Base-by-base conservation (phyloP, 2,113 vertebrate genomes). In the Vimba vimba region DNA sequence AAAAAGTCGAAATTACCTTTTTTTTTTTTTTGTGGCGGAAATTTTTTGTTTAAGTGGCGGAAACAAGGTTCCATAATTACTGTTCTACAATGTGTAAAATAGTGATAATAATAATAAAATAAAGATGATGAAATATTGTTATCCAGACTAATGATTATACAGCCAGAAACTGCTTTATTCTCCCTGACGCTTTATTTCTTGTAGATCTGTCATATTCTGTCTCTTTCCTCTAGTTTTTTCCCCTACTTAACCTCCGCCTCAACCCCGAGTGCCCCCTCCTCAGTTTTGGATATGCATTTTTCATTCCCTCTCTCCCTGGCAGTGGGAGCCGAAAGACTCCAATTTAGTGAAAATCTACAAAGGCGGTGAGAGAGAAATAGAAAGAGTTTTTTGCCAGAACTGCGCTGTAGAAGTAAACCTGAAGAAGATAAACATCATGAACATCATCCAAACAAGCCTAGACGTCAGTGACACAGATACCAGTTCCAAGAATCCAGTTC, bases 401-500 rank as follows among this genome's bases (percentile, higher is more conserved):
- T 52, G 62, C 27, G 60, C 45, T 47, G 62, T 52, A 83, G 50
- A 83, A 73, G 66, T 83, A 83, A 83, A 83, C 68, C 81, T 73
- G 68, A 73, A 52, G 66, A 83, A 73, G 81, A 83, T 83, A 83
- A 83, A 83, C 81, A 83, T 59, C 7, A 39, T 52, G 50, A 83
- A 33, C 33, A 33, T 83, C 59, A 43, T 73, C 66, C 81, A 83
- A 83, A 83, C 81, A 83, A 83, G 47, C 81, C 47, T n/a, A 36
- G 60, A 33, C 12, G 45, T 82, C 64, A 82, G 64, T 45, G 66
- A 81, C 60, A 66, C 43, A 52, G 59, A 68, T 52, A 83, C 66
- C 50, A 83, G 27, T 83, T 83, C 81, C 50, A 69, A 83, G 81
- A 83, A 83, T 69, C 50, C 21, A 73, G 64, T 21, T 83, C 27